phyloP scores from a whole-genome alignment of 35 echinoderm and acorn worm genomes.

The Holothuria glaberrima region DNA sequence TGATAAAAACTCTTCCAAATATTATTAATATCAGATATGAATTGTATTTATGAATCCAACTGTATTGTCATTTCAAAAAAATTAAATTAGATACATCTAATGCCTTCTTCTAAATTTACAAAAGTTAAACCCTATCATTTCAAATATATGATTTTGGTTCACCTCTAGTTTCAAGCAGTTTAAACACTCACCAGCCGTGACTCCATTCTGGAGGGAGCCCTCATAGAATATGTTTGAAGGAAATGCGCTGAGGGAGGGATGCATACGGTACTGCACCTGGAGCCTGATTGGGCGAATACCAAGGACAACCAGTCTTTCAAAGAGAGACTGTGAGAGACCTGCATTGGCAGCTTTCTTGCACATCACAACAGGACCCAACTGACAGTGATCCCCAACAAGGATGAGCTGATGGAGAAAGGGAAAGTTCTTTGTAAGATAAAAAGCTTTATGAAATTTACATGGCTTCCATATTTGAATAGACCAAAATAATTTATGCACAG shows the following conservation, averaged over 20 bases:
- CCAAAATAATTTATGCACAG: too few species aligned
- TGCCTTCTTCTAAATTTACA: too few species aligned
- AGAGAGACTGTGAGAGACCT: constrained; percentile 97
- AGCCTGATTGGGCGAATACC: constrained; percentile 95
- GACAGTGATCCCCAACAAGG: constrained; percentile 95
- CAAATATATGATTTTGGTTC: neutral
- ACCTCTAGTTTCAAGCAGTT: too few species aligned
- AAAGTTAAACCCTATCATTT: neutral
- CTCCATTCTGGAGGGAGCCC: constrained; percentile 97
- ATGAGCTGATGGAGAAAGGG: constrained; percentile 60
- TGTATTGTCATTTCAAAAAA: too few species aligned
- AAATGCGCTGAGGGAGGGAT: constrained; percentile 88
- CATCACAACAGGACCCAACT: constrained; percentile 98
- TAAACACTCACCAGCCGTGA: constrained; percentile 73
- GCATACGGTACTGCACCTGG: constrained; percentile 99
- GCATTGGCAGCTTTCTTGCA: constrained; percentile 99
- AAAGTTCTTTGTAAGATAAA: too few species aligned
- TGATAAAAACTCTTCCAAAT: too few species aligned
- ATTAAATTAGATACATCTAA: too few species aligned
- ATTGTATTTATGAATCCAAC: too few species aligned
- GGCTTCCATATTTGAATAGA: too few species aligned
- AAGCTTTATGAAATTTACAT: too few species aligned
- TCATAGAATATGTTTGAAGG: constrained; percentile 99
- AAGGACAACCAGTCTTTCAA: constrained; percentile 93
- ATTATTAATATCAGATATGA: too few species aligned